Evolutionary conservation across 2,113 vertebrate genomes (phyloP).

Genomic region (Polypterus senegalus): DNA sequence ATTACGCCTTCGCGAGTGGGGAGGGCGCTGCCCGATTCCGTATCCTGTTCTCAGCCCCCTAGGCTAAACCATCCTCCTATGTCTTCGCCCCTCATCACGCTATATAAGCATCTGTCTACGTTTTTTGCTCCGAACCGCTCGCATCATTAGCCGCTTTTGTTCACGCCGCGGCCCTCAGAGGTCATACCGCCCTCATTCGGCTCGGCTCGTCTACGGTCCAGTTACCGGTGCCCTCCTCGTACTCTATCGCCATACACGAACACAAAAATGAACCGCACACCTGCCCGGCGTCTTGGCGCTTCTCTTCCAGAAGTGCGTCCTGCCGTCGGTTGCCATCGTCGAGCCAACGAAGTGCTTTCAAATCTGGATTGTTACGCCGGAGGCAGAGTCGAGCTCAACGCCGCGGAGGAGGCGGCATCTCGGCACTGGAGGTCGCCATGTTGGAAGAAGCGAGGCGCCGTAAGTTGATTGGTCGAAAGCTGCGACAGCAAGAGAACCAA

Average conservation of each 20-base stretch:
- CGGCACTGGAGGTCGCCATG: constrained; percentile 62
- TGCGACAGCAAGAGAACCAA: constrained; percentile 20
- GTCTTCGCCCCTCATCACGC: no score
- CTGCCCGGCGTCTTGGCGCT: constrained; percentile 81
- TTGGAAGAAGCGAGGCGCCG: constrained; percentile 39
- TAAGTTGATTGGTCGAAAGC: constrained; percentile 47
- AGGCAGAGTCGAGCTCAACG: constrained; percentile 11
- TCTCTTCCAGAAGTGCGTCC: constrained; percentile 86
- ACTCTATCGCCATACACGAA: no score
- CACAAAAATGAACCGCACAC: constrained; percentile 39
- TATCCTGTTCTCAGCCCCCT: no score
- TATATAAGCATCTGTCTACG: not conserved
- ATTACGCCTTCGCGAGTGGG: no score
- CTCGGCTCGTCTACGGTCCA: not conserved
- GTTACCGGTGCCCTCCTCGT: not conserved
- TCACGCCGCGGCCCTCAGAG: not conserved
- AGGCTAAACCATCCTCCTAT: no score
- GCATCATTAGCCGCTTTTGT: not conserved
- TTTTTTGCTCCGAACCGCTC: not conserved
- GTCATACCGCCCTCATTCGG: not conserved
- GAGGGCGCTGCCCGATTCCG: no score
- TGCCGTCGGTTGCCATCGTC: constrained; percentile 79
- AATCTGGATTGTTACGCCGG: constrained; percentile 11
- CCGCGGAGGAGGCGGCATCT: constrained; percentile 12
- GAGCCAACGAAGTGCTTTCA: constrained; percentile 17